Base-by-base conservation (phyloP, 2,888 invertebrate species). In the Meliscaeva auricollis region DNA sequence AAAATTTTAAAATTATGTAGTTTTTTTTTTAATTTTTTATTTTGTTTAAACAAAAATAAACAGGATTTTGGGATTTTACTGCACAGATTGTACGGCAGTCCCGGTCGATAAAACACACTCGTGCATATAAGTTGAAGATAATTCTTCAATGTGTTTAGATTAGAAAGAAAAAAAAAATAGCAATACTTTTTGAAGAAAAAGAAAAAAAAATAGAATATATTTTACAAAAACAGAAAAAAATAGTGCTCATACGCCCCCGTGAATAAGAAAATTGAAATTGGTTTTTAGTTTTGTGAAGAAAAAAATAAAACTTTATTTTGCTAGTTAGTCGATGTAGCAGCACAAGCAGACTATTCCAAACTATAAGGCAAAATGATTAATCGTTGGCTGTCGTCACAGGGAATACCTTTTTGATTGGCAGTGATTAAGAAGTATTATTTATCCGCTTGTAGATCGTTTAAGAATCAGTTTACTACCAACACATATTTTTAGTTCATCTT, bases 41-140 rank as follows among this genome's bases (percentile, higher is more conserved):
- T 60, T 41, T 62, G 60, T 69, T 70, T 62, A 56, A 69, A 83
- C 69, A 22, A 84, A 84, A 84, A 79, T 84, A 79, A 79, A 84
- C 50, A 79, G 75, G 72, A 78, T 82, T 82, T 72, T 62, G 38
- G 50, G 76, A 69, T 74, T 74, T 50, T n/a, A 41, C 50, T 70
- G 46, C 11, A 38, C 38, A 69, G 78, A 13, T n/a, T n/a, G n/a
- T n/a, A n/a, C n/a, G n/a, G 60, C 32, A 4, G 60, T 17, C 62
- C 62, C 44, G 46, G 62, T 30, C 5, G 17, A 62, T 0, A 32
- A 32, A n/a, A 15, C 56, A 41, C 38, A 22, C 11, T 22, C 22
- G 22, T 38, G 8, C n/a, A n/a, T 38, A 35, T 22, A n/a, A 41
- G 38, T 41, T 38, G 2, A 30, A 32, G 54, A 38, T 35, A 35